Conservation (phyloP, 2,797 vertebrate genomes). For the Sebastes itinus region DNA sequence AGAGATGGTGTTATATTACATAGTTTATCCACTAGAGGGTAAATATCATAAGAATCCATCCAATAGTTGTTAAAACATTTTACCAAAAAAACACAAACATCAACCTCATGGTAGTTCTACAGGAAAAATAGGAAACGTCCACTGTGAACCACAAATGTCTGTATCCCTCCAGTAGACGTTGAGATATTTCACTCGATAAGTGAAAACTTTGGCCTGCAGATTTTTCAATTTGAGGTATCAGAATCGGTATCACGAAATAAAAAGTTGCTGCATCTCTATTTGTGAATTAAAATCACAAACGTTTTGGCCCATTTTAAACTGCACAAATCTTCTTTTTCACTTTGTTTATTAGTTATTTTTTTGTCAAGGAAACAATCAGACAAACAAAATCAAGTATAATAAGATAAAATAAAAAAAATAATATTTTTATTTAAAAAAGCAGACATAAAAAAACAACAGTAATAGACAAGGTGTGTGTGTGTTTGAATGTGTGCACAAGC, state of each 20-base stretch:
- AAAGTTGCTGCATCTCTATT: neutral
- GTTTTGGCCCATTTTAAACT: neutral
- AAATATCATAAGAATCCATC: neutral
- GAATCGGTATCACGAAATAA: neutral
- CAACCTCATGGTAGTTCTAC: neutral
- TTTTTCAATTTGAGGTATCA: neutral
- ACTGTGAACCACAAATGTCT: neutral
- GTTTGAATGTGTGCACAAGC: no score
- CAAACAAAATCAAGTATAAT: no score
- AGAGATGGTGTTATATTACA: neutral
- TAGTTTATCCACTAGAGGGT: neutral
- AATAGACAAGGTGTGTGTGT: no score
- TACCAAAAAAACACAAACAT: neutral
- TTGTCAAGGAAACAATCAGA: no score
- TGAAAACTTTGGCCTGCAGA: neutral
- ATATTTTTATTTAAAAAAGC: no score
- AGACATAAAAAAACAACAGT: no score
- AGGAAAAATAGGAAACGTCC: neutral
- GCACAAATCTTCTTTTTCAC: no score
- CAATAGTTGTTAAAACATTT: neutral
- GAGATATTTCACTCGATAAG: neutral
- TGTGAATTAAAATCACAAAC: neutral
- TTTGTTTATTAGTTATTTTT: no score
- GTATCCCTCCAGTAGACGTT: neutral
- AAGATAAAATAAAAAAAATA: no score